These are phyloP conservation scores for Leiothrix lutea DNA, from an alignment of 2,113 vertebrate species.

Conservation along the genomic window DNA sequence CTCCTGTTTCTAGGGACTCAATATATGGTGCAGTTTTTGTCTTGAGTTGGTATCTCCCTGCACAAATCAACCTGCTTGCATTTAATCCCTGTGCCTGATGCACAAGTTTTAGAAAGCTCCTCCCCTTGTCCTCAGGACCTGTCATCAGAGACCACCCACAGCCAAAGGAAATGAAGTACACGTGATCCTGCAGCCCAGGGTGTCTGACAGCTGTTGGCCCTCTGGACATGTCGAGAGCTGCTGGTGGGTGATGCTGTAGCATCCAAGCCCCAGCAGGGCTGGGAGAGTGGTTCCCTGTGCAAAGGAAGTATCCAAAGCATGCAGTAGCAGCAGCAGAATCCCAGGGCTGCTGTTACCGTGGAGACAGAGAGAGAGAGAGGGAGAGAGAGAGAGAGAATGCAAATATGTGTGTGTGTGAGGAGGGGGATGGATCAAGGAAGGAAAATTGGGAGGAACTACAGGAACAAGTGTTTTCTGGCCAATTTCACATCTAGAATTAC, in stretches of 20 bases:
- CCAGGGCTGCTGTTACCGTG: conserved; percentile 52
- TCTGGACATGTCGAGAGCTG: fast-evolving
- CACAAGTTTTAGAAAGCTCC: neutral
- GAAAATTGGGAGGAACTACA: neutral
- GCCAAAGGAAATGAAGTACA: neutral
- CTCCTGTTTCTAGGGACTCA: neutral
- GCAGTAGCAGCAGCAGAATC: neutral
- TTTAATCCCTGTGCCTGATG: neutral
- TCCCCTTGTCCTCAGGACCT: neutral
- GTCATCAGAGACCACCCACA: neutral
- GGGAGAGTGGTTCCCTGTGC: neutral
- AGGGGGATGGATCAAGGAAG: neutral
- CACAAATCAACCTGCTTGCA: neutral
- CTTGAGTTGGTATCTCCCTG: neutral
- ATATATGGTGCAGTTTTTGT: neutral
- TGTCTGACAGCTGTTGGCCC: neutral
- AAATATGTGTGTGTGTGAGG: neutral
- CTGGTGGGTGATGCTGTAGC: neutral
- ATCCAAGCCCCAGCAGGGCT: neutral
- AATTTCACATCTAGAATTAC: conserved; percentile 20
- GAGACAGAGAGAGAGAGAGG: conserved; percentile 32
- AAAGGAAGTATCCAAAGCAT: conserved; percentile 37
- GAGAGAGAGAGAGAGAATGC: neutral
- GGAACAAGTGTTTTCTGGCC: neutral
- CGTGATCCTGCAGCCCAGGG: fast-evolving